Base-by-base conservation (phyloP, 1,140 invertebrate genomes). In the Augochlora pura region DNA sequence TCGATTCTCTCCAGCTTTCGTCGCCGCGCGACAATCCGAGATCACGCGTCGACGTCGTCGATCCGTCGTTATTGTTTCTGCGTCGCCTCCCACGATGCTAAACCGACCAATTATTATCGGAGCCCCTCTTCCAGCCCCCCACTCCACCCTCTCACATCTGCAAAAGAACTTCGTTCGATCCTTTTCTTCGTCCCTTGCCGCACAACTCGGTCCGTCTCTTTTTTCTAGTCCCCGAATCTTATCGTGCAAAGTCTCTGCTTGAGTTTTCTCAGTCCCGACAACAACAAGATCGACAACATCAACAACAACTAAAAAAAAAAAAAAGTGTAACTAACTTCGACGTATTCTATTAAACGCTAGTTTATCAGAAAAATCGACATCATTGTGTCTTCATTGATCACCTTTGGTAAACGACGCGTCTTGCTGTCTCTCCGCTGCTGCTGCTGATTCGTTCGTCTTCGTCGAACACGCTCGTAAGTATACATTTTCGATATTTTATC, bases 281-380 rank as follows among this genome's bases (percentile, higher is more conserved):
- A 88, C 49, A 79, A 83, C 79, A 87, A 83, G 77, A 87, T 46
- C 80, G 86, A 89, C 77, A 86, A 88, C 54, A 80, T 82, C 79
- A 87, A 88, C 77, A 86, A 87, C 59, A 81, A 85, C 66, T 85
- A 84, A 87, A n/a, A n/a, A n/a, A n/a, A n/a, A n/a, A n/a, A n/a
- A n/a, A n/a, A n/a, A 90, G 86, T 89, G 87, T 89, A n/a, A 91
- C 86, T 89, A 88, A 90, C 89, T 85, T 89, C 87, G 88, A 92
- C 88, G 87, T 91, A 90, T 90, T 91, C 89, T 91, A 92, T 92
- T 92, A 92, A 92, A 92, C 86, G 88, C 86, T 90, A 91, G 88
- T 90, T 92, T 92, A 90, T 92, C 88, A 92, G 90, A 91, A 92
- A n/a, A 91, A 91, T 88, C 63, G 70, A 79, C 57, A 70, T 54